A percentile compares a stretch with the other conserved stretches of the same genome.
phyloP scores from a whole-genome alignment of 2,888 invertebrate genomes.

The Melinaea menophilus region DNA sequence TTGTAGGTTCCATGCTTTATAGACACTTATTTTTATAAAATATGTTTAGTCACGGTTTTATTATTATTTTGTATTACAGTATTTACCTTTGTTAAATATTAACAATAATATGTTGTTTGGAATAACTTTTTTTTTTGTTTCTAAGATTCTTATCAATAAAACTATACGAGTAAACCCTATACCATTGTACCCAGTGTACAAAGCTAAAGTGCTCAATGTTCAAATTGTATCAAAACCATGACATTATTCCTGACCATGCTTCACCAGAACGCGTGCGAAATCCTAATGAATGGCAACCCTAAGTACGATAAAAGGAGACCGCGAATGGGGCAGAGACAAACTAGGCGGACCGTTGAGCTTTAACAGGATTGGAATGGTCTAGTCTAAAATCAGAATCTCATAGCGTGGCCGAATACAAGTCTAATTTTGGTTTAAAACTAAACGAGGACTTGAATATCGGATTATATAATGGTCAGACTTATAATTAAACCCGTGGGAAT shows the following conservation, averaged over 20 bases:
- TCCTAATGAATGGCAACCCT: slow-evolving; percentile 35
- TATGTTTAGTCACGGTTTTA: too few relatives aligned
- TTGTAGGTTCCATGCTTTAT: too few relatives aligned
- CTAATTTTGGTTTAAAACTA: not conserved
- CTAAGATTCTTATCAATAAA: too few relatives aligned
- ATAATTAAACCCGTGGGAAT: not conserved
- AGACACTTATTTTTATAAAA: too few relatives aligned
- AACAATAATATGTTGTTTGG: not conserved
- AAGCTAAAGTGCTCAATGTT: slow-evolving; percentile 22
- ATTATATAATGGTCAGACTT: not conserved
- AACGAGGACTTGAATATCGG: not conserved
- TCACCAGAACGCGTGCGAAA: slow-evolving; percentile 32
- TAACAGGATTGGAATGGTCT: slow-evolving; percentile 28
- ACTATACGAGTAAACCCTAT: too few relatives aligned
- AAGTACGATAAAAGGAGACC: slow-evolving; percentile 54
- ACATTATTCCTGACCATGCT: slow-evolving; percentile 30
- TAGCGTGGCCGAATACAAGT: not conserved
- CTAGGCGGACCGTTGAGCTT: slow-evolving; percentile 36
- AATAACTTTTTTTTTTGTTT: not conserved
- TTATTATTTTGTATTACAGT: not conserved
- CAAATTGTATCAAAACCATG: slow-evolving; percentile 31
- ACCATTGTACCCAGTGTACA: slow-evolving; percentile 1
- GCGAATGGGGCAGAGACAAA: slow-evolving; percentile 42
- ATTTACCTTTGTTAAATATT: not conserved
- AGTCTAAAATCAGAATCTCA: slow-evolving; percentile 7